These are phyloP conservation scores for Hydropsyche betteni DNA, from an alignment of 2,888 invertebrate species.

Conservation along the genomic window DNA sequence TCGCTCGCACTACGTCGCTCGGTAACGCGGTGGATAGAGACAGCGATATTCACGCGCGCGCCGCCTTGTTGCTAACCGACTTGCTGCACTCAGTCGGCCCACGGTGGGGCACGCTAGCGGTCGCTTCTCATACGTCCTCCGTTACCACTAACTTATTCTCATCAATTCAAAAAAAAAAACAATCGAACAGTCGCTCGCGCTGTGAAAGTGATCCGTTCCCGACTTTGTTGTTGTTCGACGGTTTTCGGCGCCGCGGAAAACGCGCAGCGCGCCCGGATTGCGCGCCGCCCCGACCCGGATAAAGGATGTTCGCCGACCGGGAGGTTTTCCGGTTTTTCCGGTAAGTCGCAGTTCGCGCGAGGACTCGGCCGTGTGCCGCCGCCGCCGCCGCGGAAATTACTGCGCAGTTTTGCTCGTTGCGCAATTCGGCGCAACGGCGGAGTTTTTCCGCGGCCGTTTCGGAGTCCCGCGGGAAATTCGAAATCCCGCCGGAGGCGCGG, in stretches of 20 bases:
- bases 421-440: too few species aligned
- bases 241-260: neutral
- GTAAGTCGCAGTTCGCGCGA: too few species aligned
- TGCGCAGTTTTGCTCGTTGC: too few species aligned
- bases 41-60: slow-evolving; percentile 64
- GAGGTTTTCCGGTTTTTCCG: too few species aligned
- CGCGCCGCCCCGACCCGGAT: too few species aligned
- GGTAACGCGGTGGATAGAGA: slow-evolving; percentile 58
- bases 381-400: too few species aligned
- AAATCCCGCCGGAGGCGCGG: too few species aligned
- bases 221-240: neutral
- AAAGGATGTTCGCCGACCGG: too few species aligned
- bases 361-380: too few species aligned
- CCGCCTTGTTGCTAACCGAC: slow-evolving; percentile 61
- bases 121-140: slow-evolving; percentile 43
- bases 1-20: slow-evolving; percentile 58
- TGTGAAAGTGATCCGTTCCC: slow-evolving; percentile 5
- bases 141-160: slow-evolving; percentile 58
- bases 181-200: neutral
- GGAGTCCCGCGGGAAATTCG: too few species aligned
- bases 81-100: slow-evolving; percentile 67
- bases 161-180: slow-evolving; percentile 52
- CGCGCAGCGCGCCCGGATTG: too few species aligned
- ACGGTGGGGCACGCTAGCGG: slow-evolving; percentile 66
- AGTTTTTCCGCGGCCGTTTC: too few species aligned